phyloP scores from a whole-genome alignment of 2,888 invertebrate genomes.

The Dynastes grantii region DNA sequence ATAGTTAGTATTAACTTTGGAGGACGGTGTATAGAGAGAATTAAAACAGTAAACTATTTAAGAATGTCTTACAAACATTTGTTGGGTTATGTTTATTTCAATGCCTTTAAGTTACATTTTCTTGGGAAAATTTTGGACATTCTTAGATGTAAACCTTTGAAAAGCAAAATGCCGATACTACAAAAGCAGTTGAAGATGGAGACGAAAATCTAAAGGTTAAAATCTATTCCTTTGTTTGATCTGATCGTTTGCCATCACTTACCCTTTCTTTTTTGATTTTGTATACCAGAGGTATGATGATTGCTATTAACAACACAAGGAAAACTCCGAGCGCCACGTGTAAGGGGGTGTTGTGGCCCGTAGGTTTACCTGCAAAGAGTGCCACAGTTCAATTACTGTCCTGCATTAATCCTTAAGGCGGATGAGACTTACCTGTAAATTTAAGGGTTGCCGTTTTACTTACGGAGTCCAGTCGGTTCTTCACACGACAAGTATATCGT shows the following conservation, averaged over 20 bases:
- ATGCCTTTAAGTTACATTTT: too few species aligned
- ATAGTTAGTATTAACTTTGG: not conserved
- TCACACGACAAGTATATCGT: conserved; percentile 73
- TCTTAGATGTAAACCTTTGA: too few species aligned
- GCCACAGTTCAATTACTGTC: too few species aligned
- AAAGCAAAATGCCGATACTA: too few species aligned
- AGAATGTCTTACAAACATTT: too few species aligned
- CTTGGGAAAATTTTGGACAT: too few species aligned
- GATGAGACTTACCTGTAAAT: too few species aligned
- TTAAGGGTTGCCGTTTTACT: conserved; percentile 60
- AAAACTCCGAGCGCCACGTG: conserved; percentile 61
- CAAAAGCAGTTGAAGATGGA: too few species aligned
- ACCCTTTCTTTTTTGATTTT: conserved; percentile 72
- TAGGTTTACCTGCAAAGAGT: conserved; percentile 57
- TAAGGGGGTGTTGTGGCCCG: conserved; percentile 53
- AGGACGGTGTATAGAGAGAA: conserved; percentile 52
- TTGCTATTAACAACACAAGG: conserved; percentile 63
- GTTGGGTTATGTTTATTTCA: too few species aligned
- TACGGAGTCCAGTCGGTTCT: conserved; percentile 73
- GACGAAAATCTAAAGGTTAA: too few species aligned
- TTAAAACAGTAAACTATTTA: too few species aligned
- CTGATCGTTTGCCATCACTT: conserved; percentile 26
- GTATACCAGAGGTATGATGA: conserved; percentile 59
- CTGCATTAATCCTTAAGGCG: conserved; percentile 49
- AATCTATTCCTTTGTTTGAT: too few species aligned